phyloP scores from a whole-genome alignment of 2,888 invertebrate species.

The Rapana venosa region DNA sequence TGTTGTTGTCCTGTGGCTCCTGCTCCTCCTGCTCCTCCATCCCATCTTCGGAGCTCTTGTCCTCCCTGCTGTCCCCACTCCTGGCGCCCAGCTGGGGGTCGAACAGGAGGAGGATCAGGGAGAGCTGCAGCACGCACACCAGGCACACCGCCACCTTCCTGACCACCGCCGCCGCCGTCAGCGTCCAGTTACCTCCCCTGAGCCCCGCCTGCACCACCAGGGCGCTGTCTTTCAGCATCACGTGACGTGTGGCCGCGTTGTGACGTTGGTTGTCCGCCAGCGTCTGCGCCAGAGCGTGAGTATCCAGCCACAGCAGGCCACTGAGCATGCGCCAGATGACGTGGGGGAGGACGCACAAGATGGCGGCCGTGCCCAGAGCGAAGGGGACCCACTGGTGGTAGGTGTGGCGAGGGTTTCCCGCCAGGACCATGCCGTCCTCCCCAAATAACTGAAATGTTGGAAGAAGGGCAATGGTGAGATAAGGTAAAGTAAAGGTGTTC shows the following conservation, averaged over 20 bases:
- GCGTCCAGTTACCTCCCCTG: conserved; percentile 20
- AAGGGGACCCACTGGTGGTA: conserved; percentile 31
- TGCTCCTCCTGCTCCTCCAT: too few species aligned
- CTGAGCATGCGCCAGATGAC: conserved; percentile 36
- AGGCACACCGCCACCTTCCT: background rate
- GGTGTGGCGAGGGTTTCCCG: background rate
- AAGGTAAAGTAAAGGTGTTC: too few species aligned
- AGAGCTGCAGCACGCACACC: background rate
- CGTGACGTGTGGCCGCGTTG: conserved; percentile 19
- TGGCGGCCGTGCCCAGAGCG: background rate
- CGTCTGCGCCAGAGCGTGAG: conserved; percentile 8
- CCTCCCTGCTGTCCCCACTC: background rate
- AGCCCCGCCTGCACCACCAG: conserved; percentile 25
- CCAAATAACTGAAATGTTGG: too few species aligned
- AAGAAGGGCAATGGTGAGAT: too few species aligned
- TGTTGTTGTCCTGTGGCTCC: background rate
- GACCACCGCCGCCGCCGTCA: background rate
- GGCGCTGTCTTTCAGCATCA: conserved; percentile 30
- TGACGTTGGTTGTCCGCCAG: conserved; percentile 32
- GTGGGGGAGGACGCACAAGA: conserved; percentile 19
- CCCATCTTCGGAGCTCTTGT: background rate
- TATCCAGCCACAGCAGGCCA: conserved; percentile 29
- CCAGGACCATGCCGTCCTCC: too few species aligned
- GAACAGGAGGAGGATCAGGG: conserved; percentile 6
- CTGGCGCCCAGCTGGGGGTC: background rate